Evolutionary conservation across 2,797 vertebrate species (phyloP).

Genomic region (Sebastes vulpes): DNA sequence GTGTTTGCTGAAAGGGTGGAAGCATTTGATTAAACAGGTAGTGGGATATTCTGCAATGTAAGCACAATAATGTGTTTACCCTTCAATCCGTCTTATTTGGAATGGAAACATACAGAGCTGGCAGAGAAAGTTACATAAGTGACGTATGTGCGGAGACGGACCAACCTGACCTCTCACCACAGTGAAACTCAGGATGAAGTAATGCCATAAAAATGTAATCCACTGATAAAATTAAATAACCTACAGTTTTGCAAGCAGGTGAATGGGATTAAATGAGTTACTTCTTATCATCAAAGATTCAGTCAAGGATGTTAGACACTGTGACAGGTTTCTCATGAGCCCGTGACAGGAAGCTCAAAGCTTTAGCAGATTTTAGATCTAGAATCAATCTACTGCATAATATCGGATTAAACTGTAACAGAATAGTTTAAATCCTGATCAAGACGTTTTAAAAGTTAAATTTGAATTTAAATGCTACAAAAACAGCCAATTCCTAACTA

Average conservation of each 20-base stretch:
- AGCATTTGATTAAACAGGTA: conserved; percentile 44
- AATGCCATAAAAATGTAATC: neutral
- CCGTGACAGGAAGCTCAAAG: neutral
- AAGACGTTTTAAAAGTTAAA: neutral
- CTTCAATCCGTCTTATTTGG: neutral
- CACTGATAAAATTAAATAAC: neutral
- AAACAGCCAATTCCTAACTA: neutral
- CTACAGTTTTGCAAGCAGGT: neutral
- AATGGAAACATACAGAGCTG: conserved; percentile 48
- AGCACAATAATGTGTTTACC: conserved; percentile 37
- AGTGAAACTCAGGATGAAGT: neutral
- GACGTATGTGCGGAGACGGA: neutral
- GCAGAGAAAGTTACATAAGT: neutral
- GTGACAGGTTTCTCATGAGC: neutral
- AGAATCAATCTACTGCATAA: neutral
- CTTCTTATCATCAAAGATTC: neutral
- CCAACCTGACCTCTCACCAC: neutral
- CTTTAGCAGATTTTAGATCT: neutral
- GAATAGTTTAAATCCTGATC: neutral
- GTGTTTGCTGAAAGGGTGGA: conserved; percentile 59
- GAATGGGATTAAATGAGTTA: neutral
- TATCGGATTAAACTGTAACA: neutral
- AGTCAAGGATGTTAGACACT: neutral
- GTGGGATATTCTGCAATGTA: conserved; percentile 5
- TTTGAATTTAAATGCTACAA: neutral